A percentile compares a stretch with the other conserved stretches of the same genome.
phyloP scores from a whole-genome alignment of 2,113 vertebrate species.

The Pluvialis apricaria region DNA sequence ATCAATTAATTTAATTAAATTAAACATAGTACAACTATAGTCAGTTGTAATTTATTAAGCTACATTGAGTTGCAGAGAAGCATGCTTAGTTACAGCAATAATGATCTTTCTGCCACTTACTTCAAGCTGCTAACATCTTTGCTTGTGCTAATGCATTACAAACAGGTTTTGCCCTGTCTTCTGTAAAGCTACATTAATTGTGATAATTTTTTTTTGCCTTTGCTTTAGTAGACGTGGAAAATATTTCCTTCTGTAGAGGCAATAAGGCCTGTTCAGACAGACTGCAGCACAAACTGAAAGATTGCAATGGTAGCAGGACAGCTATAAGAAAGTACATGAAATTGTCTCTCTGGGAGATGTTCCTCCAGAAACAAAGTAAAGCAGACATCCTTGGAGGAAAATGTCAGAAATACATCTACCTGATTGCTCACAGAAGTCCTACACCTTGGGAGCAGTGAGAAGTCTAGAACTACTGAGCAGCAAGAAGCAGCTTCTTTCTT shows the following conservation, averaged over 20 bases:
- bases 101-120: neutral
- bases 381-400: neutral
- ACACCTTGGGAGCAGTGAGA: neutral
- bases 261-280: neutral
- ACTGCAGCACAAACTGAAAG: neutral
- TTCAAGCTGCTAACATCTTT: neutral
- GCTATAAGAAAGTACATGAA: neutral
- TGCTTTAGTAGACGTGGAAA: neutral
- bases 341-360: neutral
- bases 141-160: neutral
- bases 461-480: neutral
- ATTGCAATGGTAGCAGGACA: neutral
- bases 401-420: neutral
- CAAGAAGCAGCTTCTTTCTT: neutral
- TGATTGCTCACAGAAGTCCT: neutral
- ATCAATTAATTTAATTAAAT: too few species aligned
- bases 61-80: neutral
- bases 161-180: neutral
- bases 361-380: neutral
- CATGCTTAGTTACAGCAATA: neutral
- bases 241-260: neutral
- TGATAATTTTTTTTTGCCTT: neutral
- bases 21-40: neutral
- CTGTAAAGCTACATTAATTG: neutral
- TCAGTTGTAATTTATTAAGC: neutral